Percentiles rank a stretch among this genome's conserved stretches.
phyloP scores from a whole-genome alignment of 2,113 vertebrate genomes.

The Zosterops borbonicus region DNA sequence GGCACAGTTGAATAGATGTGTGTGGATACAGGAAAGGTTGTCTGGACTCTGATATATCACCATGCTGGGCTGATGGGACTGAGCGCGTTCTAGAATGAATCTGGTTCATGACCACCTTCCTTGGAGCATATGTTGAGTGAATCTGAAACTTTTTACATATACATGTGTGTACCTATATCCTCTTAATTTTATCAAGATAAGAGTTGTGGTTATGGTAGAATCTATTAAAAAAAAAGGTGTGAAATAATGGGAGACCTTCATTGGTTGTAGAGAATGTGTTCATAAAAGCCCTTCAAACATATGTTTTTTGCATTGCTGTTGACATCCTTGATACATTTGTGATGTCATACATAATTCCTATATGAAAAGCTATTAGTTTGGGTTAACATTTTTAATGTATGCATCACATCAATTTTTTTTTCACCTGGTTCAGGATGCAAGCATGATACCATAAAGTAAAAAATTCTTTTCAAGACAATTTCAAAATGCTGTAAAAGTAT shows the following conservation, averaged over 20 bases:
- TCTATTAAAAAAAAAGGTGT: neutral
- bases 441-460: neutral
- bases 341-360: neutral
- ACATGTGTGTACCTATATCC: accelerated
- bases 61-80: neutral
- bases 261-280: neutral
- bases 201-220: neutral
- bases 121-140: neutral
- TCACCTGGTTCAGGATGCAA: neutral
- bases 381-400: neutral
- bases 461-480: neutral
- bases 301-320: neutral
- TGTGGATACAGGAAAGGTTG: neutral
- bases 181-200: neutral
- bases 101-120: neutral
- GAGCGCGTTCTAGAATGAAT: neutral
- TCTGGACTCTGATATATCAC: neutral
- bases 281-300: neutral
- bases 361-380: neutral
- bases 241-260: neutral
- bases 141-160: neutral
- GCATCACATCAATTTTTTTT: neutral
- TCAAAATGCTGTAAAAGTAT: neutral
- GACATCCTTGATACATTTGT: neutral
- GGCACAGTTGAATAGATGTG: neutral